Percentiles rank a stretch among this genome's conserved stretches.
Conservation (phyloP, 2,113 vertebrate species). For the Scolopax mira region DNA sequence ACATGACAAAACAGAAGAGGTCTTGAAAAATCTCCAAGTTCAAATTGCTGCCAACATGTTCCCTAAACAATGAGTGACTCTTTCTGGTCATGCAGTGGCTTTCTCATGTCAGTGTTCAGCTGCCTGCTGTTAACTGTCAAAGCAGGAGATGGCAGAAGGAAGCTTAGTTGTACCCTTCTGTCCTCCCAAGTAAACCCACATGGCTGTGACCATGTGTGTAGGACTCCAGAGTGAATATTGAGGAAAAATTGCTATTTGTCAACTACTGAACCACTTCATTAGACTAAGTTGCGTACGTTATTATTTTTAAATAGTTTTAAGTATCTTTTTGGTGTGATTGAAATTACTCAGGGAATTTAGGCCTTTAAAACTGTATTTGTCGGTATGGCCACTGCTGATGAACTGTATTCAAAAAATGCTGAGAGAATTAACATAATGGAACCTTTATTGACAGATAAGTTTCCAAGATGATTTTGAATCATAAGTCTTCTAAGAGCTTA, state of each 20-base stretch:
- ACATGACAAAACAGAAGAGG: background rate
- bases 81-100: background rate
- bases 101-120: background rate
- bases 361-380: background rate
- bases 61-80: background rate
- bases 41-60: background rate
- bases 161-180: background rate
- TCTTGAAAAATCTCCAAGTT: constrained; percentile 17
- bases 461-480: background rate
- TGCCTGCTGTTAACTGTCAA: background rate
- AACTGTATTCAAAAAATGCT: background rate
- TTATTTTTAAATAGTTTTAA: background rate
- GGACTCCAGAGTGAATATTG: background rate
- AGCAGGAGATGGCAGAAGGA: background rate
- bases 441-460: background rate
- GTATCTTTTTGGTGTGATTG: background rate
- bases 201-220: background rate
- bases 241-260: background rate
- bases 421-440: background rate
- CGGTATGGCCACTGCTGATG: background rate
- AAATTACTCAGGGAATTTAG: background rate
- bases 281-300: background rate
- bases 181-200: background rate
- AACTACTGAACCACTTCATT: background rate
- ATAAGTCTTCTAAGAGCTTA: background rate